Base-by-base conservation (phyloP, 2,888 invertebrate genomes). In the Prostheceraeus crozeri region DNA sequence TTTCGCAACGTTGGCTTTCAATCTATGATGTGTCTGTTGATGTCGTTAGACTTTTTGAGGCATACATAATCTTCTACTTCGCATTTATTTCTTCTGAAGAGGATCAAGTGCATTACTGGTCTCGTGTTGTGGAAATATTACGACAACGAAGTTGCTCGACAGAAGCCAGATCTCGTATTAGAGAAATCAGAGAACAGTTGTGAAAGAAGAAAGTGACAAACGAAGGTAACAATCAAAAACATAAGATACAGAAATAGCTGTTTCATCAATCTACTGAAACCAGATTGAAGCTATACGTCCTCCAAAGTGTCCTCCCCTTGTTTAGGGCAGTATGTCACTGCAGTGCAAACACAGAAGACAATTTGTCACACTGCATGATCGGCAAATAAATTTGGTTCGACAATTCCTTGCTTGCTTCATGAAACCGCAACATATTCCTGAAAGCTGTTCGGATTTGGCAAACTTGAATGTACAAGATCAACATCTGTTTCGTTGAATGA, bases 151-250 rank as follows among this genome's bases (percentile, higher is more conserved):
- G 23, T 40, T 40, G 40, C 23, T 40, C 40, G 23, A 21, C n/a
- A 21, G 40, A 40, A 40, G 40, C 40, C 40, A 40, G 14, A n/a
- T 40, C 40, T 40, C 40, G 40, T 40, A 40, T 40, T 40, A 4
- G n/a, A 40, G 40, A 40, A 40, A 40, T 40, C 14, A 40, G 33
- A 40, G 23, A n/a, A 4, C 14, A 40, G 23, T 40, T 40, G 14
- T 4, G 14, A 40, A 14, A 40, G 14, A 40, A 40, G 40, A 40
- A 40, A 21, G 23, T 40, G 40, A 40, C 40, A 8, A 14, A 40
- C 40, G 40, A 40, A 19, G 40, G 40, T 40, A 40, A 40, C 14
- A 14, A 19, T 40, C n/a, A 21, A 4, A 40, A 40, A 40, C 6
- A 40, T 19, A 40, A 40, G 14, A 40, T 40, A 19, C 16, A 19